Evolutionary conservation across 2,797 vertebrate genomes (phyloP).

Genomic region (Betta splendens): DNA sequence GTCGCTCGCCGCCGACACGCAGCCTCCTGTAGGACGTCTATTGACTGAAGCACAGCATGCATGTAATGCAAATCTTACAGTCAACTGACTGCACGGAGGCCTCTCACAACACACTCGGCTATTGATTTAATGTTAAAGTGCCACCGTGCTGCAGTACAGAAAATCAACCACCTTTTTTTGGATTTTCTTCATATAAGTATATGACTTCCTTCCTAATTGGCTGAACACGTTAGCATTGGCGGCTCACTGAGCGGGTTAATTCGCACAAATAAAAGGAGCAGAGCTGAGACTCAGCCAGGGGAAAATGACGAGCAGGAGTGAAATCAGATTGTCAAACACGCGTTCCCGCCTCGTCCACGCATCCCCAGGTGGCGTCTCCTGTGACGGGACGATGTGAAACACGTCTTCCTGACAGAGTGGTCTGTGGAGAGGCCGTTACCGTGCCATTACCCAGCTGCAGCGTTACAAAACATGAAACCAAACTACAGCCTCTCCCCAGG

Average conservation of each 20-base stretch:
- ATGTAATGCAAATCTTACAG: constrained; percentile 40
- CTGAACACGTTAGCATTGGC: constrained; percentile 1
- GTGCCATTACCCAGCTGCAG: constrained; percentile 62
- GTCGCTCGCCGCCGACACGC: constrained; percentile 46
- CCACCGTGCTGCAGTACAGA: too few species aligned
- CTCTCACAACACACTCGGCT: constrained; percentile 6
- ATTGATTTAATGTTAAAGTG: not conserved
- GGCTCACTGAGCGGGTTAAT: constrained; percentile 1
- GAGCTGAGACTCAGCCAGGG: constrained; percentile 17
- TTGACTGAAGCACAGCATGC: constrained; percentile 30
- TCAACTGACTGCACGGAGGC: constrained; percentile 24
- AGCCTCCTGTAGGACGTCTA: constrained; percentile 23
- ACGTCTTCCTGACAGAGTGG: constrained; percentile 45
- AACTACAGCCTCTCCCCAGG: constrained; percentile 10
- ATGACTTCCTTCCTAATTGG: not conserved
- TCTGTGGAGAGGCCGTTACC: constrained; percentile 57
- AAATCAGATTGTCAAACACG: constrained; percentile 30
- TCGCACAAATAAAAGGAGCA: constrained; percentile 16
- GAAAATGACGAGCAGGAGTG: constrained; percentile 29
- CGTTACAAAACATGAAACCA: constrained; percentile 36
- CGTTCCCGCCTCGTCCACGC: constrained; percentile 33
- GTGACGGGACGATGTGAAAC: constrained; percentile 55
- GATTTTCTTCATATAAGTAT: not conserved
- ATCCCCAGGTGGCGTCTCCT: constrained; percentile 47
- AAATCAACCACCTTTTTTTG: not conserved